Conservation (phyloP, 2,888 invertebrate species). For the Acrobasis repandana region DNA sequence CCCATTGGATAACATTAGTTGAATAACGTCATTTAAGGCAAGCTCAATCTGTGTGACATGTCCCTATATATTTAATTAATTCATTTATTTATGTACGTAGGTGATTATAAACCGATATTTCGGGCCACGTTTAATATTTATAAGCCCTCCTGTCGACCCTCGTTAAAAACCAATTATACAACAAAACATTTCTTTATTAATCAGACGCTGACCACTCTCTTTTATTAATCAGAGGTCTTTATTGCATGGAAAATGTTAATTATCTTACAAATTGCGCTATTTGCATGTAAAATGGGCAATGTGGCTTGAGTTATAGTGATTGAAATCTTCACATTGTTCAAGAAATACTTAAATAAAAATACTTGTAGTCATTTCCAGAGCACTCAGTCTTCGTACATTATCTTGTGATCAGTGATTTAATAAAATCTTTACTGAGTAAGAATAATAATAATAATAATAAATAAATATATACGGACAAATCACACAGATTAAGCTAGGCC, state of each 20-base stretch:
- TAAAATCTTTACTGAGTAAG: background rate
- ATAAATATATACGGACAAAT: no score
- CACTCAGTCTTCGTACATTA: background rate
- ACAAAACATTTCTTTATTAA: conserved; percentile 4
- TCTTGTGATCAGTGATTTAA: background rate
- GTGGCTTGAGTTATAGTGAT: conserved; percentile 10
- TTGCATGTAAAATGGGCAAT: background rate
- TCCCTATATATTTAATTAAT: no score
- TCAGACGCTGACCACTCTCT: conserved; percentile 3
- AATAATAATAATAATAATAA: no score
- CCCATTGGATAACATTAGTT: no score
- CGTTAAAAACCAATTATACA: conserved; percentile 10
- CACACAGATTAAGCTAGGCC: no score
- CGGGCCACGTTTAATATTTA: background rate
- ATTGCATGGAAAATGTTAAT: conserved; percentile 19
- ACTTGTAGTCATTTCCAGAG: background rate
- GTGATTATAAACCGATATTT: background rate
- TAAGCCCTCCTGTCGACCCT: background rate
- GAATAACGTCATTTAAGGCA: no score
- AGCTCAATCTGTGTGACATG: no score
- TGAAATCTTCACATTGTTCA: conserved; percentile 8
- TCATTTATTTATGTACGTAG: no score
- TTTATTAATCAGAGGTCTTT: conserved; percentile 17
- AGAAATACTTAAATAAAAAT: conserved; percentile 1
- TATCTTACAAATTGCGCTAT: conserved; percentile 6